phyloP scores from a whole-genome alignment of 2,113 vertebrate genomes.

The Odocoileus virginianus region DNA sequence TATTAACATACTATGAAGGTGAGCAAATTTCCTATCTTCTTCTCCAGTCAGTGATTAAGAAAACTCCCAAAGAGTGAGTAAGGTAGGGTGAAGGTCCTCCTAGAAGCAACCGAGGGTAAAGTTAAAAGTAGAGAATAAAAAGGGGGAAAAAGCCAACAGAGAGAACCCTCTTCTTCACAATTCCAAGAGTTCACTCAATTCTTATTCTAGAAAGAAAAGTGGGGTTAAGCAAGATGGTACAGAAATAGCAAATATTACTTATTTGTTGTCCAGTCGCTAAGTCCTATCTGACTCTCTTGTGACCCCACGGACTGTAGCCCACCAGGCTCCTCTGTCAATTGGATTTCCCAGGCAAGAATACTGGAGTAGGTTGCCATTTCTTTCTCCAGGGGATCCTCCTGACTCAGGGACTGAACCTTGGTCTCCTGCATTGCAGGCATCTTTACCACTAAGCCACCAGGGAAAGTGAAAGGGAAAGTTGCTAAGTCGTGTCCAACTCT shows the following conservation, averaged over 20 bases:
- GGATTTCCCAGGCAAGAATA: neutral
- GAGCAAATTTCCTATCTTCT: constrained; percentile 17
- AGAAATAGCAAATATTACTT: neutral
- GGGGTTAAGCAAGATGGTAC: neutral
- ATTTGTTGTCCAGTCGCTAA: neutral
- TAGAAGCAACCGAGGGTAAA: neutral
- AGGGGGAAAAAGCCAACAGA: neutral
- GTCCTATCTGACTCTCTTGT: neutral
- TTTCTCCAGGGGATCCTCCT: neutral
- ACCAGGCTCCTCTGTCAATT: neutral
- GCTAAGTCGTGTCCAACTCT: no score
- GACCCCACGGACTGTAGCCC: neutral
- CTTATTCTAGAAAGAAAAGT: neutral
- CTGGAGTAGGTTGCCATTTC: neutral
- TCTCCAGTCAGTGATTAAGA: neutral
- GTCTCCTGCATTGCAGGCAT: no score
- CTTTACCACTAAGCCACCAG: no score
- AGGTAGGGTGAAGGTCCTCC: neutral
- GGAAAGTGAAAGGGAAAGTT: no score
- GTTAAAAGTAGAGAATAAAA: constrained; percentile 12
- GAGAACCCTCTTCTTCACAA: neutral
- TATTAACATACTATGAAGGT: constrained; percentile 1
- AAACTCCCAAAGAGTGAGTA: neutral
- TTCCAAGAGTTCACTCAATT: neutral
- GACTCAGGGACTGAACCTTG: neutral